phyloP scores from a whole-genome alignment of 2,888 invertebrate genomes.

The Meteorus cinctellus region DNA sequence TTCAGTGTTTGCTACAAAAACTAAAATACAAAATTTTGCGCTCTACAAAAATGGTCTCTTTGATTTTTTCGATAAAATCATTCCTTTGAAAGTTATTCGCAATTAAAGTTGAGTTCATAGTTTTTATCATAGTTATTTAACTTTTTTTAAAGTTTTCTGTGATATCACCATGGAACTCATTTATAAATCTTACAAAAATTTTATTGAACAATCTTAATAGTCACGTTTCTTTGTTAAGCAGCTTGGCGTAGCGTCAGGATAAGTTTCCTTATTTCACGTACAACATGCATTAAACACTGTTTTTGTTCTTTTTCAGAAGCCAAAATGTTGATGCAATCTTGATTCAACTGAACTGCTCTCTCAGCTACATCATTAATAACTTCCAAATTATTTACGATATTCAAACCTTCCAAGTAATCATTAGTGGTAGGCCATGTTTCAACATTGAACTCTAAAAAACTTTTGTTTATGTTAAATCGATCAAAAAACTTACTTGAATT shows the following conservation, averaged over 20 bases:
- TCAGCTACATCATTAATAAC: slow-evolving; percentile 42
- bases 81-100: slow-evolving; percentile 24
- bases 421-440: slow-evolving; percentile 24
- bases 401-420: slow-evolving; percentile 28
- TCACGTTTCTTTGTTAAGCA: too few relatives aligned
- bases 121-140: too few relatives aligned
- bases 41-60: slow-evolving; percentile 24
- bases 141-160: too few relatives aligned
- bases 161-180: too few relatives aligned
- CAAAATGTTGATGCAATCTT: slow-evolving; percentile 42
- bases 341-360: slow-evolving; percentile 42
- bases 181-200: too few relatives aligned
- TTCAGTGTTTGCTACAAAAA: too few relatives aligned
- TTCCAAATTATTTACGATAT: slow-evolving; percentile 37
- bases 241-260: too few relatives aligned
- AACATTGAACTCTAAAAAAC: slow-evolving; percentile 30
- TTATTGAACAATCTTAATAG: too few relatives aligned
- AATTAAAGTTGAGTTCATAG: too few relatives aligned
- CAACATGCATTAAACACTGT: slow-evolving; percentile 44
- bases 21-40: too few relatives aligned
- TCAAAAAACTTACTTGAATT: slow-evolving; percentile 33
- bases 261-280: too few relatives aligned
- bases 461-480: slow-evolving; percentile 35
- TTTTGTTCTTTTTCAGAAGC: slow-evolving; percentile 40
- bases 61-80: slow-evolving; percentile 21